Evolutionary conservation across 2,888 invertebrate genomes (phyloP), one percentile per base, ranked within the genome.

Genomic region (Dynastes tityus): DNA sequence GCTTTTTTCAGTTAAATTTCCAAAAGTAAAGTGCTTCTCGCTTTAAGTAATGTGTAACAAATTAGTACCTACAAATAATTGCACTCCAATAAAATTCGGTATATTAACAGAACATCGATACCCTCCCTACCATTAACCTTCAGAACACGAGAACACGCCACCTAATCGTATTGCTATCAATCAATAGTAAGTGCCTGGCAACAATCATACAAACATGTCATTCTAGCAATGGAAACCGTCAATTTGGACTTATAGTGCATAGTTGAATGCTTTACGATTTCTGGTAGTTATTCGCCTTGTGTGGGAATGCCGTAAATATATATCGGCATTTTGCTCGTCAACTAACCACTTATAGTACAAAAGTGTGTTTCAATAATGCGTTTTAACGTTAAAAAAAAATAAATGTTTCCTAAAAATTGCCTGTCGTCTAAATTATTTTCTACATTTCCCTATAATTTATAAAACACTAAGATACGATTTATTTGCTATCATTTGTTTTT

Each of bases 191-290:
- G 76, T 82, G 82, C 82, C 80, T 82, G 80, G 82, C 82, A 82
- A 82, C 83, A 82, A 80, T 82, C 81, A 80, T 82, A 83, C 83
- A 83, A 83, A 83, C 83, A 83, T 78, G 79, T 81, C 76, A 74
- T 55, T 63, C 22, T 37, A 71, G 78, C 80, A 78, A 78, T 78
- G 78, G 78, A 71, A 74, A 45, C 29, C 58, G 73, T 80, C 70
- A 68, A 80, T 77, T 71, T 64, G 73, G 45, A 37, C 51, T 29
- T 73, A 77, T 77, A 75, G 73, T 77, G 74, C 40, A 40, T 16
- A 27, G 27, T 40, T 53, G 49, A 77, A 77, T 70, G 55, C 70
- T 58, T 63, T 61, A 58, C 29, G 13, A 53, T 75, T 70, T 37
- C 29, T 8, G 32, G 53, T 29, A 37, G 13, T 27, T 53, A 71